Evolutionary conservation across 2,888 invertebrate species (phyloP), one percentile per base, ranked within the genome.

Genomic region (Microctonus hyperodae): DNA sequence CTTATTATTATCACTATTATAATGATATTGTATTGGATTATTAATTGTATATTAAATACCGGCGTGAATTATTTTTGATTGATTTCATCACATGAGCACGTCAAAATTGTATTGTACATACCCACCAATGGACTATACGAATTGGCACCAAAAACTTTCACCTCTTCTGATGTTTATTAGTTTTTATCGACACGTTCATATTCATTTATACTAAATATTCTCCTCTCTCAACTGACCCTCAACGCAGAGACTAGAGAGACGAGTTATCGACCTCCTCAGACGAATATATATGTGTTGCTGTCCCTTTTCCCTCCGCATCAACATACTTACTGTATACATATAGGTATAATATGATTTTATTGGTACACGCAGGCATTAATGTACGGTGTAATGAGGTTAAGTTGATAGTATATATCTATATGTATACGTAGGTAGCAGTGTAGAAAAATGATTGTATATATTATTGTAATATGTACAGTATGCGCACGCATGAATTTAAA

Each of bases 1-100:
- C n/a, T n/a, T n/a, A n/a, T n/a, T n/a, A n/a, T n/a, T n/a, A n/a
- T n/a, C n/a, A n/a, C n/a, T n/a, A n/a, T 28, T 28, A 7, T 28
- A 28, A 28, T n/a, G 23, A 13, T 9, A 22, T 50, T 22, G 10
- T 51, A 51, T 25, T 51, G 1, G 6, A 25, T 11, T 13, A n/a
- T 44, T 35, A 7, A 6, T 44, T 1, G 5, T 90, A 80, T 85
- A 94, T 13, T 86, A 87, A 62, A 94, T 94, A 82, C 90, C 91
- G 74, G 92, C 94, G 85, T 28, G 84, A 87, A 35, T 86, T 25
- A 23, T 13, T 51, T 9, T 16, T 44, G 28, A 3, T 16, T 44
- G 28, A 3, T 25, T 4, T 23, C 23, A 13, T 51, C 25, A 25
- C 1, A 13, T 25, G 13, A 51, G 23, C 2, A 44, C 16, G 44